A percentile compares a stretch with the other conserved stretches of the same genome.
phyloP scores from a whole-genome alignment of 2,888 invertebrate genomes.

The Alentia gelatinosa region DNA sequence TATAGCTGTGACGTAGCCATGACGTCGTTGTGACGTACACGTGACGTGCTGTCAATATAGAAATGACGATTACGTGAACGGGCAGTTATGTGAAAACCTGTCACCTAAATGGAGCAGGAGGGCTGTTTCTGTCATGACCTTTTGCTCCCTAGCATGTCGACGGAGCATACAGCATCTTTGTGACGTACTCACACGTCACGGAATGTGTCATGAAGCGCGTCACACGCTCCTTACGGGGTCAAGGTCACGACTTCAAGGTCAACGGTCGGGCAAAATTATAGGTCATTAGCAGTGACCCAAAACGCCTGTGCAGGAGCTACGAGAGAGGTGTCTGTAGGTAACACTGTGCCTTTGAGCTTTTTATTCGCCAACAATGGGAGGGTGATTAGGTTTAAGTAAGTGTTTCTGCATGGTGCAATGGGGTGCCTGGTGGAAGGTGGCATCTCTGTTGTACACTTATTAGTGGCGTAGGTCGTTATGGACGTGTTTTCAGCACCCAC shows the following conservation, averaged over 20 bases:
- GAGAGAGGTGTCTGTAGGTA: neutral
- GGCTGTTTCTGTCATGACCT: neutral
- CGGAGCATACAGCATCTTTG: neutral
- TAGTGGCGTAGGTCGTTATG: neutral
- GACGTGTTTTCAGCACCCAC: neutral
- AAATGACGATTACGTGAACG: neutral
- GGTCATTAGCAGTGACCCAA: conserved; percentile 18
- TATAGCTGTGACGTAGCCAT: neutral
- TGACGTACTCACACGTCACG: neutral
- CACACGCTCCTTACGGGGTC: neutral
- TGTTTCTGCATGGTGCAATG: neutral
- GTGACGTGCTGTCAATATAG: neutral
- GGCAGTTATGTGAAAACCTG: conserved; percentile 11
- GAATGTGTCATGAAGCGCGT: neutral
- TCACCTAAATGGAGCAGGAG: neutral
- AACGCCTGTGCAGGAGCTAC: neutral
- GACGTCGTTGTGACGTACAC: neutral
- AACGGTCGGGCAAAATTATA: neutral
- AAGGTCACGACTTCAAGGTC: conserved; percentile 3
- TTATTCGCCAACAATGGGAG: neutral
- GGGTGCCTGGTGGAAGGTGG: neutral
- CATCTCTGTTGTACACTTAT: neutral
- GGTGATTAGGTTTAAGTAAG: neutral
- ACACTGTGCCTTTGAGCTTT: neutral
- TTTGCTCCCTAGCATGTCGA: conserved; percentile 26